Conservation (phyloP, 2,888 invertebrate species). For the Tipula confusa region DNA sequence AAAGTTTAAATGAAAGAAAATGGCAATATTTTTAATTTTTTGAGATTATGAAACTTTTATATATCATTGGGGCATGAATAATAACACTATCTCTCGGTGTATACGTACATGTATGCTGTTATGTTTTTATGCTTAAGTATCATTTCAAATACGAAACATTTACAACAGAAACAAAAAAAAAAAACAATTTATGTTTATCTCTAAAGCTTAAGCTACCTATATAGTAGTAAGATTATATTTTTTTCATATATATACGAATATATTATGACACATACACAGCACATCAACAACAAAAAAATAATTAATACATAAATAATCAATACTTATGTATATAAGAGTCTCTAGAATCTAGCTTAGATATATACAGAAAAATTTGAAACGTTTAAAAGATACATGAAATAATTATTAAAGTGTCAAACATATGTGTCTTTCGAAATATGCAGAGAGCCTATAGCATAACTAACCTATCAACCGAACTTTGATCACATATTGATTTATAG, state of each 20-base stretch:
- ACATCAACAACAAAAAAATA: not conserved
- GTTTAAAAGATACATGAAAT: not conserved
- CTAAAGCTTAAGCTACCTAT: constrained; percentile 9
- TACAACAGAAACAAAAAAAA: constrained; percentile 1
- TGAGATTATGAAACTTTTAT: constrained; percentile 8
- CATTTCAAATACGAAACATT: not conserved
- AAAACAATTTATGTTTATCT: constrained; percentile 12
- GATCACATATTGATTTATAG: not conserved
- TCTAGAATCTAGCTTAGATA: not conserved
- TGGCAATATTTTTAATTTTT: constrained; percentile 16
- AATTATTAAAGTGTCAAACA: not conserved
- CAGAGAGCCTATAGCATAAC: not conserved
- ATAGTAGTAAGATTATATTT: not conserved
- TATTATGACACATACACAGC: not conserved
- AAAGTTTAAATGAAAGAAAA: constrained; percentile 25
- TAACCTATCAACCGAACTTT: not conserved
- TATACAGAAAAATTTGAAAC: not conserved
- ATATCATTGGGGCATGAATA: constrained; percentile 25
- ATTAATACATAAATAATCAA: not conserved
- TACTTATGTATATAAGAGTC: not conserved
- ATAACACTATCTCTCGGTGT: not conserved
- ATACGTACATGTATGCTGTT: not conserved
- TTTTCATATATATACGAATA: not conserved
- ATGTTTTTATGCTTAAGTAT: not conserved
- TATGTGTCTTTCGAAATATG: too few relatives aligned